A percentile compares a stretch with the other conserved stretches of the same genome.
These are phyloP conservation scores for Drosophila limbata DNA, from an alignment of 2,888 invertebrate genomes.

Conservation along the genomic window DNA sequence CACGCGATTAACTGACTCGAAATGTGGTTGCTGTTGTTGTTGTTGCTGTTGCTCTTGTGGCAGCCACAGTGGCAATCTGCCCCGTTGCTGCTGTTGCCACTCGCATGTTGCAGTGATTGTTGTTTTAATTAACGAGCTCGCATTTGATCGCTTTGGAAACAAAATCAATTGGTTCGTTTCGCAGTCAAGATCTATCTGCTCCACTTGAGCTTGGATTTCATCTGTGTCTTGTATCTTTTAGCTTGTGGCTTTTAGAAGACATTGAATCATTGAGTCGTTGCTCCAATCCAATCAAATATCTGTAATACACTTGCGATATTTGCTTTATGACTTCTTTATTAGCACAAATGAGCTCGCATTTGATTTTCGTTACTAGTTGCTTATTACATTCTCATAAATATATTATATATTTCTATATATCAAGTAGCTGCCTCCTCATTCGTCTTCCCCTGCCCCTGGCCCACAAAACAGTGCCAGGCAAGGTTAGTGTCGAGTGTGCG, in stretches of 20 bases:
- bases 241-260: slow-evolving; percentile 42
- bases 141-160: slow-evolving; percentile 27
- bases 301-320: slow-evolving; percentile 58
- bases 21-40: slow-evolving; percentile 3
- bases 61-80: slow-evolving; percentile 35
- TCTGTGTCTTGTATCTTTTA: slow-evolving; percentile 37
- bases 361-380: slow-evolving; percentile 33
- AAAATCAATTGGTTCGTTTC: slow-evolving; percentile 61
- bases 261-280: slow-evolving; percentile 52
- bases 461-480: slow-evolving; percentile 26
- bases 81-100: slow-evolving; percentile 22
- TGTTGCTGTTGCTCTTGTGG: slow-evolving; percentile 9
- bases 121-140: slow-evolving; percentile 76
- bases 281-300: slow-evolving; percentile 43
- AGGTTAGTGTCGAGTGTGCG: slow-evolving; percentile 39
- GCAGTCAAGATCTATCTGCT: slow-evolving; percentile 36
- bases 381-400: slow-evolving; percentile 60
- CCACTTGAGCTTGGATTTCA: slow-evolving; percentile 68
- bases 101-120: slow-evolving; percentile 60
- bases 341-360: slow-evolving; percentile 60
- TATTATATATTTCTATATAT: slow-evolving; percentile 1
- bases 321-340: slow-evolving; percentile 66
- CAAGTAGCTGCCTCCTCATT: background rate
- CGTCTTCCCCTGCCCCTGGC: slow-evolving; percentile 6
- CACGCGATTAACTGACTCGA: slow-evolving; percentile 59